Evolutionary conservation across 2,797 vertebrate genomes (phyloP).

Genomic region (Dicrostonyx torquatus): DNA sequence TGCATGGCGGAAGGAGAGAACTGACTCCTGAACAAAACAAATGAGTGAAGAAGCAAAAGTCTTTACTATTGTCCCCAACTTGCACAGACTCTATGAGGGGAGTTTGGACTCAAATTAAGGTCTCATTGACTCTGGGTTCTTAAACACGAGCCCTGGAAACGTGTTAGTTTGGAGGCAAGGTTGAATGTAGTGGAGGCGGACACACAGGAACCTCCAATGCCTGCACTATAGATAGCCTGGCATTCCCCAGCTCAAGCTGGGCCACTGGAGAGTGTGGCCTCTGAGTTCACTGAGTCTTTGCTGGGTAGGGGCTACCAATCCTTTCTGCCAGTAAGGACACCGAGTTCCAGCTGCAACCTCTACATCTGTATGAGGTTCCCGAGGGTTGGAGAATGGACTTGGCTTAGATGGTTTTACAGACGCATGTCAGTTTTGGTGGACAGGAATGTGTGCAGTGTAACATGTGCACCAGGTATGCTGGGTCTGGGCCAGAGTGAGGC

Average conservation of each 20-base stretch:
- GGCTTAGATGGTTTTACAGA: not conserved
- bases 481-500: not conserved
- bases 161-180: not conserved
- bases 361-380: accelerated
- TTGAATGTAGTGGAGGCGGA: not conserved
- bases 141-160: too few species aligned
- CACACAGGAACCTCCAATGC: too few species aligned
- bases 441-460: not conserved
- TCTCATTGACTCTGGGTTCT: not conserved
- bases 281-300: not conserved
- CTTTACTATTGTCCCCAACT: too few species aligned
- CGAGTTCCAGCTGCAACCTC: not conserved
- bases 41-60: not conserved
- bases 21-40: not conserved
- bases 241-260: not conserved
- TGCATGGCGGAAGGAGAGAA: not conserved
- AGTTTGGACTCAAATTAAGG: conserved; percentile 20
- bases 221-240: not conserved
- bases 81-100: not conserved
- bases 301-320: not conserved
- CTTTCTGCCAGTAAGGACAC: not conserved
- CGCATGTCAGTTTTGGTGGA: not conserved
- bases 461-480: accelerated
- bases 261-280: accelerated
- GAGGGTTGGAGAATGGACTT: too few species aligned